These are phyloP conservation scores for Aspidapion aeneum DNA, from an alignment of 2,888 invertebrate genomes.

Conservation along the genomic window DNA sequence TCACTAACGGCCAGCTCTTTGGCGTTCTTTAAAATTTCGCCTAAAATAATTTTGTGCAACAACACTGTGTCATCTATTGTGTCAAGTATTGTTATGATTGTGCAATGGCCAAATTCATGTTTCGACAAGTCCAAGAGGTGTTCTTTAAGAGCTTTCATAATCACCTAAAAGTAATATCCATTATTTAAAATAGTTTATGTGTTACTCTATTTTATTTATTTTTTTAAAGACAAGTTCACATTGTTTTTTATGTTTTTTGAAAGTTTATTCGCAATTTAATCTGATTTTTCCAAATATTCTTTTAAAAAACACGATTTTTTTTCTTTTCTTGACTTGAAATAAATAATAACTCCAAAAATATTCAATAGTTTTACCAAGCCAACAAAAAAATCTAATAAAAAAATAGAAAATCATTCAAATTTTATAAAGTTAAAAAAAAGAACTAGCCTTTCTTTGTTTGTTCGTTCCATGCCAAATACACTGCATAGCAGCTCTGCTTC, in stretches of 20 bases:
- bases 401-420: too few relatives aligned
- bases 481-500: constrained; percentile 74
- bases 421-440: not conserved
- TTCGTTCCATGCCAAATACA: constrained; percentile 86
- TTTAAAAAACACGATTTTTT: too few relatives aligned
- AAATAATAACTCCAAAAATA: too few relatives aligned
- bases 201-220: too few relatives aligned
- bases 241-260: too few relatives aligned
- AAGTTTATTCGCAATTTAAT: too few relatives aligned
- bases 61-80: constrained; percentile 90
- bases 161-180: constrained; percentile 59
- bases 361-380: too few relatives aligned
- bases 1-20: constrained; percentile 70
- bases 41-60: constrained; percentile 75
- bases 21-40: constrained; percentile 64
- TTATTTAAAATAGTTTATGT: too few relatives aligned
- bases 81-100: constrained; percentile 82
- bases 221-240: too few relatives aligned
- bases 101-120: constrained; percentile 84
- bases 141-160: constrained; percentile 85
- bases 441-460: constrained; percentile 64
- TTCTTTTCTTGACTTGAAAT: too few relatives aligned
- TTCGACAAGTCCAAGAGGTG: constrained; percentile 74
- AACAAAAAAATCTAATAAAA: too few relatives aligned
- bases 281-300: too few relatives aligned